Conservation (phyloP, 2,113 vertebrate species). For the Antennarius striatus region DNA sequence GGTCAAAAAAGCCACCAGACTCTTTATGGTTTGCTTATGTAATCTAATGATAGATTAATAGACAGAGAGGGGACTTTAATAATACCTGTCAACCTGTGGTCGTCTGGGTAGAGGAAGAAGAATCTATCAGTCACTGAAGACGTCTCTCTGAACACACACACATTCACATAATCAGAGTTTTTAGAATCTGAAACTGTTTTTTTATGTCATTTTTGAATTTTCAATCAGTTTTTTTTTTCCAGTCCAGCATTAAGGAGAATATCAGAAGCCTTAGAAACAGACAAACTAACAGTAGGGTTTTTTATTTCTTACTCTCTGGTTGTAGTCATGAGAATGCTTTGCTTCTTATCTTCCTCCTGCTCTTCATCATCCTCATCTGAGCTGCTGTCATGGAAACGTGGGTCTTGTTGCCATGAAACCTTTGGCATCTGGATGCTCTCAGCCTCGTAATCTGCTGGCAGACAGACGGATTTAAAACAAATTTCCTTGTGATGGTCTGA, state of each 20-base stretch:
- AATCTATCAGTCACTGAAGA: conserved; percentile 73
- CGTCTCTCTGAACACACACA: conserved; percentile 61
- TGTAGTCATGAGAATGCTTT: conserved; percentile 6
- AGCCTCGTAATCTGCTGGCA: conserved; percentile 76
- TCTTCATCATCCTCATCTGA: conserved; percentile 84
- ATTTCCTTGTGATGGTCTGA: not conserved
- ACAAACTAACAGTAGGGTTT: not conserved
- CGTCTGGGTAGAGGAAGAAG: conserved; percentile 84
- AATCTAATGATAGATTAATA: too few species aligned
- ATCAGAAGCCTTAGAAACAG: too few species aligned
- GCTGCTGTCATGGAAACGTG: conserved; percentile 89
- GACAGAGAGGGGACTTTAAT: too few species aligned
- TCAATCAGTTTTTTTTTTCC: too few species aligned
- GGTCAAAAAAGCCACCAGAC: too few species aligned
- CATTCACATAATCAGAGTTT: not conserved
- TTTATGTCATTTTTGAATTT: too few species aligned
- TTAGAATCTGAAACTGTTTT: not conserved
- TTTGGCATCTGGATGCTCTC: conserved; percentile 78
- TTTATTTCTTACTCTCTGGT: conserved; percentile 74
- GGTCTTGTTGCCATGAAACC: conserved; percentile 84
- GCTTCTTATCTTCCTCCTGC: conserved; percentile 47
- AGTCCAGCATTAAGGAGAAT: too few species aligned
- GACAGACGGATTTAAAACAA: not conserved
- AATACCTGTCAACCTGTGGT: conserved; percentile 85
- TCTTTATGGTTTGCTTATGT: too few species aligned